These are phyloP conservation scores for Isaurus tuberculatus DNA, from an alignment of 92 coral and sea anemone species.

Conservation along the genomic window DNA sequence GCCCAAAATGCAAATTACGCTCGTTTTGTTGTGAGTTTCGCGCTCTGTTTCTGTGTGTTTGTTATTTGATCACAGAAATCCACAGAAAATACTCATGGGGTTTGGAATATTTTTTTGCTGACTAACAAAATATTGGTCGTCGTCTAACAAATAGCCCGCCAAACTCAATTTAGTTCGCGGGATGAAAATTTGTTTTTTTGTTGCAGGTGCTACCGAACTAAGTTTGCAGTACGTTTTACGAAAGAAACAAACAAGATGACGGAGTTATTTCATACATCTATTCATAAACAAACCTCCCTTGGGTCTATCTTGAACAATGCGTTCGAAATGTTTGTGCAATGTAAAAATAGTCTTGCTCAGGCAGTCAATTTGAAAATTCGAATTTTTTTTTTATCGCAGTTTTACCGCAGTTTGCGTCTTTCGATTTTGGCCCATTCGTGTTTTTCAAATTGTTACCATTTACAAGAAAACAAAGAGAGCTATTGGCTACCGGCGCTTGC, in stretches of 20 bases:
- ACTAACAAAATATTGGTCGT: not conserved
- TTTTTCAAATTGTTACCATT: not conserved
- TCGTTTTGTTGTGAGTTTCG: constrained; percentile 84
- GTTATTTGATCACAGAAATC: constrained; percentile 24
- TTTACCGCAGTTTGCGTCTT: constrained; percentile 30
- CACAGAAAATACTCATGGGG: constrained; percentile 27
- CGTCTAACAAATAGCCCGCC: not conserved
- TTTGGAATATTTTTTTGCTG: constrained; percentile 14
- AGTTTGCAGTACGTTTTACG: constrained; percentile 27
- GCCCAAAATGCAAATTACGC: constrained; percentile 96
- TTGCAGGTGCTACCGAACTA: constrained; percentile 15
- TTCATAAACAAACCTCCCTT: constrained; percentile 29
- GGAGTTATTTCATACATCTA: constrained; percentile 24
- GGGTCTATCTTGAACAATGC: constrained; percentile 14
- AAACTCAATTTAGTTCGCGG: not conserved
- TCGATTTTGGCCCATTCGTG: constrained; percentile 11
- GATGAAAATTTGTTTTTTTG: not conserved
- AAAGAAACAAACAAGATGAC: constrained; percentile 16
- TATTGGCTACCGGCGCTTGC: constrained; percentile 6
- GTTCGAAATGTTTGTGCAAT: not conserved
- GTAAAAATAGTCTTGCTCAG: constrained; percentile 4
- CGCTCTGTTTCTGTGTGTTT: constrained; percentile 70
- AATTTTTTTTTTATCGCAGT: constrained; percentile 9
- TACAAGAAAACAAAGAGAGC: constrained; percentile 21
- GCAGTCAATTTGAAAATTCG: not conserved